phyloP scores from a whole-genome alignment of 2,113 vertebrate species.

The Nestor notabilis region DNA sequence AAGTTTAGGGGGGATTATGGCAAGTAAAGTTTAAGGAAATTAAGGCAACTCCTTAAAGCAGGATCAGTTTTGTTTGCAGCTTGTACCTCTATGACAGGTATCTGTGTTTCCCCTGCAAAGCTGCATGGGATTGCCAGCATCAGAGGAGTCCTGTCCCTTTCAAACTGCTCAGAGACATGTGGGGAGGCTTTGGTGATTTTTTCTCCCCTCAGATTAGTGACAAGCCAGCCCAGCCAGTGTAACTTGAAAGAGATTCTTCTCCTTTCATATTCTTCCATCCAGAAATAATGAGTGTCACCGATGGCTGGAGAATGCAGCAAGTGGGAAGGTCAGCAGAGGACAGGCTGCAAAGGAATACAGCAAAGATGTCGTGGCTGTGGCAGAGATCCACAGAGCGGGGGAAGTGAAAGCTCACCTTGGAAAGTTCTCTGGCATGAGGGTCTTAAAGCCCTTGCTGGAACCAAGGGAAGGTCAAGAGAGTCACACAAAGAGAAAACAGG shows the following conservation, averaged over 20 bases:
- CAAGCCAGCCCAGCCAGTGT: not conserved
- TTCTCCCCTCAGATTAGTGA: not conserved
- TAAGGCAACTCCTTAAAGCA: not conserved
- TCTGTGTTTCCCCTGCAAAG: not conserved
- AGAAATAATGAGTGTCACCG: not conserved
- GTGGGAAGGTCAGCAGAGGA: not conserved
- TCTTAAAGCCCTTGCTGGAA: not conserved
- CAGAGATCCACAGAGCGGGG: not conserved
- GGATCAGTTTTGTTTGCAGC: not conserved
- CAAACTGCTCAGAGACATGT: not conserved
- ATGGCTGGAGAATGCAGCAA: not conserved
- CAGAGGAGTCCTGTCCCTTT: not conserved
- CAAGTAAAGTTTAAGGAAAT: not conserved
- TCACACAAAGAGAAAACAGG: not conserved
- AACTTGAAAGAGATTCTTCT: not conserved
- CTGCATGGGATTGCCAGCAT: not conserved
- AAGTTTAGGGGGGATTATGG: not conserved
- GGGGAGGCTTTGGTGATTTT: not conserved
- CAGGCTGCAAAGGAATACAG: not conserved
- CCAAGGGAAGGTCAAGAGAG: not conserved
- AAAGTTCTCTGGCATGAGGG: not conserved
- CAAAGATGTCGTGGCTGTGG: fast-evolving
- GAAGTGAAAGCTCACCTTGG: not conserved
- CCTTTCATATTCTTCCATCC: not conserved
- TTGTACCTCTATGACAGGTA: not conserved